Percentiles rank a stretch among this genome's conserved stretches.
These are phyloP conservation scores for Drosophila borborema DNA, from an alignment of 2,888 invertebrate genomes.

Conservation along the genomic window DNA sequence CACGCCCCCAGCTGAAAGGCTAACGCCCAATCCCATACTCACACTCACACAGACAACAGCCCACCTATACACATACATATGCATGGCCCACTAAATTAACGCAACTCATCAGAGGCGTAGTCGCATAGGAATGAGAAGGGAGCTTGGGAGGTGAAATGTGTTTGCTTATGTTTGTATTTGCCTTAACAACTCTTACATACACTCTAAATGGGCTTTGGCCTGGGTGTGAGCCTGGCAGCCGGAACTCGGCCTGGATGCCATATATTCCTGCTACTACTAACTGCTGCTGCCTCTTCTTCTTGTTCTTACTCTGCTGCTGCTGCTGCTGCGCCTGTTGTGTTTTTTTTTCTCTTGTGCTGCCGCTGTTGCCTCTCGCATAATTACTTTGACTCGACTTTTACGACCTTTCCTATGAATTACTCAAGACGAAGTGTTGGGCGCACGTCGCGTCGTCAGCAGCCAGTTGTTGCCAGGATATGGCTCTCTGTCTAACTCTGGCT, in stretches of 20 bases:
- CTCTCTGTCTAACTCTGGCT: conserved; percentile 9
- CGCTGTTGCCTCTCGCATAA: conserved; percentile 63
- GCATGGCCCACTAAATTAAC: conserved; percentile 77
- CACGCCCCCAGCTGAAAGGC: conserved; percentile 32
- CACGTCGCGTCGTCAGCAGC: conserved; percentile 64
- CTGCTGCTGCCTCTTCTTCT: conserved; percentile 4
- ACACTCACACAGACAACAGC: conserved; percentile 21
- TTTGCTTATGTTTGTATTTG: conserved; percentile 65
- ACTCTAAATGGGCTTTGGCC: conserved; percentile 63
- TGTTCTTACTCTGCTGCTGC: conserved; percentile 29
- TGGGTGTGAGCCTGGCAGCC: conserved; percentile 20
- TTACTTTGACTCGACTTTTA: conserved; percentile 81
- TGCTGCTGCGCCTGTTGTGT: background rate
- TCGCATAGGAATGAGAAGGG: background rate
- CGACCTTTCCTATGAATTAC: conserved; percentile 78
- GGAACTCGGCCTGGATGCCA: conserved; percentile 43
- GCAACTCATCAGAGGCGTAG: conserved; percentile 59
- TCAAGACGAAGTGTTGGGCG: conserved; percentile 75
- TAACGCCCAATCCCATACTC: conserved; percentile 33
- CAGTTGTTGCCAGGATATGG: conserved; percentile 45
- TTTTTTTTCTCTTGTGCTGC: conserved; percentile 13
- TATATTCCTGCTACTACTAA: conserved; percentile 11
- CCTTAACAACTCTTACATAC: conserved; percentile 73
- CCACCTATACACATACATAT: conserved; percentile 35
- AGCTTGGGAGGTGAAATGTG: conserved; percentile 7